These are phyloP conservation scores for Drosophila dunni DNA, from an alignment of 1,140 invertebrate species.

Conservation along the genomic window DNA sequence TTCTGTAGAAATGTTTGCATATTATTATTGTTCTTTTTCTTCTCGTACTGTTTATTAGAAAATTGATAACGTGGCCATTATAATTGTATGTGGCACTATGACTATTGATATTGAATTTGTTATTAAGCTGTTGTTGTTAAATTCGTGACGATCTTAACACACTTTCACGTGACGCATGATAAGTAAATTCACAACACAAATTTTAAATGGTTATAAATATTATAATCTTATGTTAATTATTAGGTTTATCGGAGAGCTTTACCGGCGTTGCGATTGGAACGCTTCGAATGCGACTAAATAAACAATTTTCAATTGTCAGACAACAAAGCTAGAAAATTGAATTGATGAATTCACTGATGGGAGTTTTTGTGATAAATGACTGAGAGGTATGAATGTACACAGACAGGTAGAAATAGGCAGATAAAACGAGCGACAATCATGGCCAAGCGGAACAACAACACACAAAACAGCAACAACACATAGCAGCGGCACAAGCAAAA, in stretches of 20 bases:
- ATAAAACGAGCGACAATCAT: slow-evolving; percentile 60
- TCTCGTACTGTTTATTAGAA: slow-evolving; percentile 31
- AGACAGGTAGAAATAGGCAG: slow-evolving; percentile 60
- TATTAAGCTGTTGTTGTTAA: slow-evolving; percentile 26
- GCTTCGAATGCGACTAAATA: slow-evolving; percentile 62
- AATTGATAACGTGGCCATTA: slow-evolving; percentile 66
- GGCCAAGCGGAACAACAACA: slow-evolving; percentile 51
- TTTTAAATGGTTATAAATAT: not conserved
- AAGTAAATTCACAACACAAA: slow-evolving; percentile 13
- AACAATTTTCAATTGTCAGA: slow-evolving; percentile 48
- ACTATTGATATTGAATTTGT: slow-evolving; percentile 1
- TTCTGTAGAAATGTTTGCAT: slow-evolving; percentile 31
- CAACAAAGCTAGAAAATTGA: slow-evolving; percentile 44
- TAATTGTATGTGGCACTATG: not conserved
- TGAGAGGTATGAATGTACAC: slow-evolving; percentile 28
- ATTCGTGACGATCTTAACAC: slow-evolving; percentile 29
- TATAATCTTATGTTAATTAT: slow-evolving; percentile 18
- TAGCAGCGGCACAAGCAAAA: slow-evolving; percentile 45
- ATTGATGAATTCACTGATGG: slow-evolving; percentile 59
- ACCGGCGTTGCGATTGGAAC: slow-evolving; percentile 55
- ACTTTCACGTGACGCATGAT: slow-evolving; percentile 42
- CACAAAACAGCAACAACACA: slow-evolving; percentile 21
- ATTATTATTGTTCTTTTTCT: slow-evolving; percentile 25
- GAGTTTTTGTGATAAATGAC: slow-evolving; percentile 47
- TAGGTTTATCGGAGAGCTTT: slow-evolving; percentile 12